Evolutionary conservation across 30 jellyfish, hydroid and myxozoan species (phyloP), one percentile per base, ranked within the genome.

Genomic region (Chrysaora quinquecirrha): DNA sequence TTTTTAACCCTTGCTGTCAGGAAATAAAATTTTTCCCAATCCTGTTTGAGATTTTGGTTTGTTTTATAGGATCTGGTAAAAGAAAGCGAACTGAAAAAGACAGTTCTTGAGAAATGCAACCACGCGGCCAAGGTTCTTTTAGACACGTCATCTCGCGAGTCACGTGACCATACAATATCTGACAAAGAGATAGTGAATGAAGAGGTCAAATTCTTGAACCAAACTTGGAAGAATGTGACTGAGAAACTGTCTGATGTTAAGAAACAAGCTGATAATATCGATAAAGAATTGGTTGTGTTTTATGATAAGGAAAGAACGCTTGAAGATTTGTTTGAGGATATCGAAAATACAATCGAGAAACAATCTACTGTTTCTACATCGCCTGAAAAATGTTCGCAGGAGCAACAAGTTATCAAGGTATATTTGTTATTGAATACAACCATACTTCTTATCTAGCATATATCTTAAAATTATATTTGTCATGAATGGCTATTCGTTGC

Each of bases 381-480:
- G 64, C 96, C 97, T 18, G 90, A 64, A 81, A 93, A 87, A 73
- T 87, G 98, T 82, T 20, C 49, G 2, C 86, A 87, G 52, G 89
- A 69, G 47, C 84, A 46, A 18, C 90, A 75, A 12, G 49, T 54
- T 1, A 43, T 86, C 35, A 85, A 76, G 95, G 98, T 92, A 80
- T 1, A 54, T 25, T 20, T 61, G 30, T 47, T 38, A 61, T 4
- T 24, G 73, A 61, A 61, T 61, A 24, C 58, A 24, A 29, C 58
- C 1, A 28, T 30, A 24, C 21, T 4, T 71, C 22, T n/a, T 46
- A 73, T 73, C 49, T 9, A n/a, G 2, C 22, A 38, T 29, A 3
- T 73, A 12, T n/a, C n/a, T n/a, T n/a, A n/a, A n/a, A n/a, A n/a
- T n/a, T n/a, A n/a, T n/a, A n/a, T n/a, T n/a, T n/a, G n/a, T n/a